Evolutionary conservation across 2,888 invertebrate species (phyloP).

Genomic region (Chloroclysta siterata): DNA sequence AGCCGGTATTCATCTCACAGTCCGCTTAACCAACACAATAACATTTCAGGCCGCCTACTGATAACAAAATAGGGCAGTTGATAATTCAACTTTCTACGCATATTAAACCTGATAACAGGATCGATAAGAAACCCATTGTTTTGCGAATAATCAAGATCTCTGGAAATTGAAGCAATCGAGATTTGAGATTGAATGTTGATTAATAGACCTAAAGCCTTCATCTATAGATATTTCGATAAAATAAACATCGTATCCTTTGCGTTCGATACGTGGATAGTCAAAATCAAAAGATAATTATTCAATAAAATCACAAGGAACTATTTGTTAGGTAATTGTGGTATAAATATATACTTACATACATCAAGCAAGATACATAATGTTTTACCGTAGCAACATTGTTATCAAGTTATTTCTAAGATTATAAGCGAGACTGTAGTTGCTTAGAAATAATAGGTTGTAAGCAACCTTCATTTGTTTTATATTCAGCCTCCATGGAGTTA

Average conservation of each 20-base stretch:
- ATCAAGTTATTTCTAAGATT: too few relatives aligned
- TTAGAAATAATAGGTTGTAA: too few relatives aligned
- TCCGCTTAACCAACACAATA: slow-evolving; percentile 77
- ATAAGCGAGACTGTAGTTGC: too few relatives aligned
- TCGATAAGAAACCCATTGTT: slow-evolving; percentile 73
- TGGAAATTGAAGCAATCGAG: slow-evolving; percentile 59
- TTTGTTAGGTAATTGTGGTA: too few relatives aligned
- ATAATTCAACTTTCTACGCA: slow-evolving; percentile 80
- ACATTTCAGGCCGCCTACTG: slow-evolving; percentile 68
- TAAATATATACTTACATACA: too few relatives aligned
- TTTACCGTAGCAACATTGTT: too few relatives aligned
- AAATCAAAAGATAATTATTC: too few relatives aligned
- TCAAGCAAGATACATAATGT: too few relatives aligned
- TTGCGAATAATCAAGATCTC: slow-evolving; percentile 60
- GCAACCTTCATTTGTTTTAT: too few relatives aligned
- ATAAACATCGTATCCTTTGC: background rate
- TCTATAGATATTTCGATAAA: background rate
- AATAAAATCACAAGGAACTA: too few relatives aligned
- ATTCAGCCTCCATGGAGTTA: too few relatives aligned
- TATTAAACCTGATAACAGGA: slow-evolving; percentile 77
- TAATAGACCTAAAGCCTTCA: slow-evolving; percentile 17
- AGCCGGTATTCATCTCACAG: slow-evolving; percentile 59
- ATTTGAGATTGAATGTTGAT: slow-evolving; percentile 74
- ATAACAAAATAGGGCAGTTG: slow-evolving; percentile 79
- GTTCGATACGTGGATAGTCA: too few relatives aligned